Conservation (phyloP, 2,113 vertebrate genomes). For the Pandion haliaetus region DNA sequence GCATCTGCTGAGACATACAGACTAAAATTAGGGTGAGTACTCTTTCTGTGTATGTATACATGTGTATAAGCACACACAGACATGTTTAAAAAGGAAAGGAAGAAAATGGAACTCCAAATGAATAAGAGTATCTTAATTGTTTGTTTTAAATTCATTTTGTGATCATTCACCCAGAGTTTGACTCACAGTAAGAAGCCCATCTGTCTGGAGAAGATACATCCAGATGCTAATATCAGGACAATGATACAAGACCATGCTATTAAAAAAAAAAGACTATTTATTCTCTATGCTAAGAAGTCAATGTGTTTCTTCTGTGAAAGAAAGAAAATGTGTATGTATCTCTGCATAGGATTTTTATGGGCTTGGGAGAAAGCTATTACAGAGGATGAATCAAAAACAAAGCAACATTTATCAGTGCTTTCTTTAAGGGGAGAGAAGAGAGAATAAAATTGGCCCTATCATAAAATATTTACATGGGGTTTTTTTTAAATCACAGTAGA, state of each 20-base stretch:
- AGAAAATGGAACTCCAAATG: background rate
- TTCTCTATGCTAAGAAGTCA: background rate
- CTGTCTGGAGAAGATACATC: background rate
- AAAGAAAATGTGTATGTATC: background rate
- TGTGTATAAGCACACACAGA: background rate
- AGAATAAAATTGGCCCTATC: background rate
- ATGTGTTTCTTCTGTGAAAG: background rate
- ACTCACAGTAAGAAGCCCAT: background rate
- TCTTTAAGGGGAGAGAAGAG: background rate
- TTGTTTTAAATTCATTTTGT: background rate
- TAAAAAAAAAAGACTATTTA: background rate
- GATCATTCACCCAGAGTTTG: background rate
- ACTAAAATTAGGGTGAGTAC: background rate
- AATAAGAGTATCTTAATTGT: background rate
- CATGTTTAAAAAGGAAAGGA: background rate
- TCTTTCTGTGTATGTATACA: background rate
- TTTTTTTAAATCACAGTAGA: background rate
- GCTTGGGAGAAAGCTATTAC: constrained; percentile 1
- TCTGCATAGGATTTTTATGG: background rate
- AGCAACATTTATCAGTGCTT: background rate
- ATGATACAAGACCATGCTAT: background rate
- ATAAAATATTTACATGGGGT: background rate
- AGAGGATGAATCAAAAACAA: constrained; percentile 23
- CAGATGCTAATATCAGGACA: background rate
- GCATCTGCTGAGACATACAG: background rate